Base-by-base conservation (phyloP, 1,140 invertebrate genomes). In the Mamestra configurata region DNA sequence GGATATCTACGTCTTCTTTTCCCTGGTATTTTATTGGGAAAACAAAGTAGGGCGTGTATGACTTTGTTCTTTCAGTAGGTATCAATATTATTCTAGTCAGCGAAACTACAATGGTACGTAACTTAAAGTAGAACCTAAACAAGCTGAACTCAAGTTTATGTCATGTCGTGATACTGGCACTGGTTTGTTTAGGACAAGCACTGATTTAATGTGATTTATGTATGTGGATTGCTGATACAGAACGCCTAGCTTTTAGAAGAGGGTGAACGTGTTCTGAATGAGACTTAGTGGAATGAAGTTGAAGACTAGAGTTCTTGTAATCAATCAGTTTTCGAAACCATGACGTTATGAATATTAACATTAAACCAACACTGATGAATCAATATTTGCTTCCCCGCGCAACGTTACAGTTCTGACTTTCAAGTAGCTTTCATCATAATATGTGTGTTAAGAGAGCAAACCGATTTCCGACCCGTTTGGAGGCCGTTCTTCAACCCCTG, bases 161-260 rank as follows among this genome's bases (percentile, higher is more conserved):
- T 24, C 27, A n/a, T 18, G 64, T 40, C 20, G 10, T 46, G 64
- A 46, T 24, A 49, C 40, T 24, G 10, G 15, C 66, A 49, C 20
- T 27, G 10, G 66, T 70, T 70, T 70, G 22, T 49, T 70, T 70
- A 70, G 66, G 66, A 49, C 66, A 20, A 22, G 22, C 7, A 46
- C 22, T 35, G 64, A 46, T 13, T 22, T 24, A 15, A 15, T 40
- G 15, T 27, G 13, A 70, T 27, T 37, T 49, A 27, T 49, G 40
- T 49, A 46, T 49, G 40, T 49, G 24, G n/a, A 4, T 13, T 27
- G 43, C 27, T 31, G 27, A 59, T 49, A 40, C 43, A 13, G 13
- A 15, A 15, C 11, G 27, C 1, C 27, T 31, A 5, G 27, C 43
- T 10, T 46, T 40, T 13, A 46, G 0, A 46, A 46, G 43, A 46